Evolutionary conservation across 2,797 vertebrate genomes (phyloP).

Genomic region (Intellagama lesueurii): DNA sequence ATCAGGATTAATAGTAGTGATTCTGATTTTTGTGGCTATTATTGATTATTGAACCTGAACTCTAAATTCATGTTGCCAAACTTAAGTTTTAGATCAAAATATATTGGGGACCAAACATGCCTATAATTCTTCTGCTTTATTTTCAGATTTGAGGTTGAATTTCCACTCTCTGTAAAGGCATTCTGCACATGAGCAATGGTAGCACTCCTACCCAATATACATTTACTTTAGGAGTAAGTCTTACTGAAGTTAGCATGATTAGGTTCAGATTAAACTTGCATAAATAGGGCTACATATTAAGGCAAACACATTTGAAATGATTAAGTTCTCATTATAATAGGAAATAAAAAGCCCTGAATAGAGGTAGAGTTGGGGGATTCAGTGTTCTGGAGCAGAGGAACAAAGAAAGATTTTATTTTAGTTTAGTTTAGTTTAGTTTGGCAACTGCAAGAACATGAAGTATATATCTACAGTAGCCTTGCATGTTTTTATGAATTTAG

Average conservation of each 20-base stretch:
- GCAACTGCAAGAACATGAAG: constrained; percentile 52
- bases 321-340: constrained; percentile 62
- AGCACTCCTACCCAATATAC: too few species aligned
- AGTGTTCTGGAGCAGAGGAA: background rate
- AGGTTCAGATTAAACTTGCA: background rate
- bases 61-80: background rate
- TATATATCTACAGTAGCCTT: constrained; percentile 60
- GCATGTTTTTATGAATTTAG: constrained; percentile 47
- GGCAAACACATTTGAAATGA: constrained; percentile 55
- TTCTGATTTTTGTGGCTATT: too few species aligned
- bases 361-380: background rate
- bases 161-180: background rate
- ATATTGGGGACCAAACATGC: background rate
- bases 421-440: constrained; percentile 25
- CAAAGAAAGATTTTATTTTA: constrained; percentile 39
- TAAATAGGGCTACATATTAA: constrained; percentile 39
- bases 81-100: background rate
- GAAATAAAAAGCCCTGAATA: constrained; percentile 60
- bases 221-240: background rate
- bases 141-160: background rate
- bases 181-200: background rate
- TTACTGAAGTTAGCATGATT: background rate
- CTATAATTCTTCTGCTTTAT: background rate
- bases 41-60: background rate
- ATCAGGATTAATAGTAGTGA: too few species aligned